Evolutionary conservation across 2,113 vertebrate genomes (phyloP), one percentile per base, ranked within the genome.

Genomic region (Myrmecobius fasciatus): DNA sequence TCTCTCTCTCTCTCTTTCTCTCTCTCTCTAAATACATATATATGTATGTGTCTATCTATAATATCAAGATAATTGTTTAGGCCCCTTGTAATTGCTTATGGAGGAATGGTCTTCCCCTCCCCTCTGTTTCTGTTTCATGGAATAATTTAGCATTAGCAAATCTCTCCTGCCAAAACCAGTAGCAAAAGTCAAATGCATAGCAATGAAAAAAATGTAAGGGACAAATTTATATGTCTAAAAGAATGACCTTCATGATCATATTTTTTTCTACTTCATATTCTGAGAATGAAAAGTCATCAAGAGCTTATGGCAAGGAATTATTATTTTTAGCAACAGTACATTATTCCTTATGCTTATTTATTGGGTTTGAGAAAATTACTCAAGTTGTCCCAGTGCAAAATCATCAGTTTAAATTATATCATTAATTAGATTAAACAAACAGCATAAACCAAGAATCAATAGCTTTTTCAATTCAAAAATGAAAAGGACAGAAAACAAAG

Each of bases 91-190:
- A 48, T 96, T 93, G 67, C 56, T 67, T 26, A 89, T 95, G 93
- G 31, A 95, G 89, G 36, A 12, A 22, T 31, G 52, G 43, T 52
- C 75, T 51, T 92, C 90, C 94, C 52, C 89, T 6, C 9, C 9
- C 94, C 88, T 90, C 56, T 31, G 4, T 67, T 75, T n/a, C 12
- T 8, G 67, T 95, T 96, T 96, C 92, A 93, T 93, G 83, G 89
- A 56, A 96, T 95, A 93, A 95, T 95, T 95, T 95, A 94, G 91
- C 96, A 92, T 95, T 49, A 94, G 90, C 54, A 93, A 95, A 94
- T 67, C 91, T 91, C 89, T 67, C 43, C 91, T 95, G 94, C 92
- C 91, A 49, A 91, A 91, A 95, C 52, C 95, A 97, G 92, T 90
- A 17, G 89, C 91, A 60, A 91, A 83, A 91, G 89, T 95, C 94